A percentile compares a stretch with the other conserved stretches of the same genome.
Evolutionary conservation across 2,888 invertebrate species (phyloP).

Genomic region (Steinernema scapterisci): DNA sequence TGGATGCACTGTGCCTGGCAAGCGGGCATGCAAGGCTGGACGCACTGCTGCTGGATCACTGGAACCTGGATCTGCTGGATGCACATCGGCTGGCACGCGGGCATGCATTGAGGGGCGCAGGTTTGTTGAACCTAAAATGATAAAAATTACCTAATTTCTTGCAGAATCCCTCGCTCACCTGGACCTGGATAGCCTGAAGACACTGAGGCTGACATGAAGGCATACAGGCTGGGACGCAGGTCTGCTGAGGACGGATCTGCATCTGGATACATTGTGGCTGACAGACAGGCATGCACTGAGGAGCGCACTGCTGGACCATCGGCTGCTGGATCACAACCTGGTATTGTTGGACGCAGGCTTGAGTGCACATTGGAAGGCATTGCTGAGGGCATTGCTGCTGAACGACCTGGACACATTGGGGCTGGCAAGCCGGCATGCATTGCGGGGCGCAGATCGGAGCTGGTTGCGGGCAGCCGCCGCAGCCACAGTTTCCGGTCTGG

Average conservation of each 20-base stretch:
- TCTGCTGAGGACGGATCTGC: slow-evolving; percentile 29
- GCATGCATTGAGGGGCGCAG: slow-evolving; percentile 36
- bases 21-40: slow-evolving; percentile 15
- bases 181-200: slow-evolving; percentile 34
- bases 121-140: slow-evolving; percentile 27
- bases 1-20: slow-evolving; percentile 49
- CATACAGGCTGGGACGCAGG: slow-evolving; percentile 50
- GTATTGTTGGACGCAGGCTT: slow-evolving; percentile 35
- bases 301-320: slow-evolving; percentile 18
- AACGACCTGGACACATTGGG: slow-evolving; percentile 43
- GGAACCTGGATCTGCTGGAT: slow-evolving; percentile 38
- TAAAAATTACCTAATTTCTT: neutral
- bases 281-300: slow-evolving; percentile 31
- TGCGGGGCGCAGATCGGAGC: slow-evolving; percentile 9
- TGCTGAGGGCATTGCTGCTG: slow-evolving; percentile 33
- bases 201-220: slow-evolving; percentile 38
- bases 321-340: slow-evolving; percentile 23
- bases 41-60: slow-evolving; percentile 30
- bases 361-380: slow-evolving; percentile 34
- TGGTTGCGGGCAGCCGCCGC: slow-evolving; percentile 46
- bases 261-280: slow-evolving; percentile 8
- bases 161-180: neutral
- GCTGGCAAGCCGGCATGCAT: slow-evolving; percentile 53
- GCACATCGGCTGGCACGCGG: slow-evolving; percentile 40
- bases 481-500: slow-evolving; percentile 46